Conservation (phyloP, 23 tunicate species). For the Trididemnum clinides region DNA sequence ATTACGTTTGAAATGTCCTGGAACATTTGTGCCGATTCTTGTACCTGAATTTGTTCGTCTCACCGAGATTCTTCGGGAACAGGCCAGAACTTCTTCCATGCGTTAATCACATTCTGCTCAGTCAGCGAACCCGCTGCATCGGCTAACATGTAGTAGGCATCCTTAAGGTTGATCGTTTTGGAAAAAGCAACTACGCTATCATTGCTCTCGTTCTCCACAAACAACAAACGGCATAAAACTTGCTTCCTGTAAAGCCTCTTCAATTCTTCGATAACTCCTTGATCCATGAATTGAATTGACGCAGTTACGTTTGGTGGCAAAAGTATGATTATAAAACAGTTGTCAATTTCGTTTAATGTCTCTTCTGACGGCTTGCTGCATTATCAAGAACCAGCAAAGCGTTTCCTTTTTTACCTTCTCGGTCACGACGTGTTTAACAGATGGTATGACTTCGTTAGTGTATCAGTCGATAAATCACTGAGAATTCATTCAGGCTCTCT, state of each 20-base stretch:
- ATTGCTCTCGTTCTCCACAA: too few relatives aligned
- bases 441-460: not conserved
- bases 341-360: too few relatives aligned
- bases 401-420: not conserved
- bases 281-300: too few relatives aligned
- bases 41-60: not conserved
- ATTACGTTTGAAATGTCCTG: not conserved
- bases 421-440: not conserved
- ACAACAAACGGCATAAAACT: too few relatives aligned
- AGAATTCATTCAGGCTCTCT: not conserved
- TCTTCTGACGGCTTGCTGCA: too few relatives aligned
- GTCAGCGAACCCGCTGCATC: not conserved
- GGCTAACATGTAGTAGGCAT: not conserved
- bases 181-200: not conserved
- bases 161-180: not conserved
- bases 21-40: not conserved
- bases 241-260: too few relatives aligned
- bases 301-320: too few relatives aligned
- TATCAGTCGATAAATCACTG: not conserved
- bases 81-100: not conserved
- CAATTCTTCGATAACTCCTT: too few relatives aligned
- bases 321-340: too few relatives aligned
- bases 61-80: not conserved
- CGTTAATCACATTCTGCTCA: too few relatives aligned
- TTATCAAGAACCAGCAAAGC: too few relatives aligned